A percentile compares a stretch with the other conserved stretches of the same genome.
Evolutionary conservation across 2,797 vertebrate species (phyloP).

Genomic region (Odontamblyopus lacepedii): DNA sequence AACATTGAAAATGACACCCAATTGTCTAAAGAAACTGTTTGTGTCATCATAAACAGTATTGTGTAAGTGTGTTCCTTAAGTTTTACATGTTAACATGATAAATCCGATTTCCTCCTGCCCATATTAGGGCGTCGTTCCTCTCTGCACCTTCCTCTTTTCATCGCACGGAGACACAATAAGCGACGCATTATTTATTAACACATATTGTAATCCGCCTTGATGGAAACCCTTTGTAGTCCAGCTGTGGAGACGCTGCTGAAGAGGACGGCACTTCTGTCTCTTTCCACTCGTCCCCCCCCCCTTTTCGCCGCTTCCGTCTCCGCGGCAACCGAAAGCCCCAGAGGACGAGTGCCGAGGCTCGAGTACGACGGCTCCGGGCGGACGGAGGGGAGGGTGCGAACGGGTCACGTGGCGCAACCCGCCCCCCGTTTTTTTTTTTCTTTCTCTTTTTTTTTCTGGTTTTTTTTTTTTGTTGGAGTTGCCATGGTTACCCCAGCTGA

Average conservation of each 20-base stretch:
- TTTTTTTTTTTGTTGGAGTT: slow-evolving; percentile 31
- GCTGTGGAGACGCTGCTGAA: slow-evolving; percentile 54
- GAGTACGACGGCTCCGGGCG: too few relatives aligned
- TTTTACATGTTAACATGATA: too few relatives aligned
- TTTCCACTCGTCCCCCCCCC: slow-evolving; percentile 13
- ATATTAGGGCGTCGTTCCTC: slow-evolving; percentile 15
- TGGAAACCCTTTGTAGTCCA: slow-evolving; percentile 40
- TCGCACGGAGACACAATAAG: slow-evolving; percentile 11
- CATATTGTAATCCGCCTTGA: slow-evolving; percentile 19
- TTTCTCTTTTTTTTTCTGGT: too few relatives aligned
- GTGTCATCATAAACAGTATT: too few relatives aligned
- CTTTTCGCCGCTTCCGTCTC: slow-evolving; percentile 60
- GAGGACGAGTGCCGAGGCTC: slow-evolving; percentile 50
- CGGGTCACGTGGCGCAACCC: slow-evolving; percentile 20
- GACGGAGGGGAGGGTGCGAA: slow-evolving; percentile 15
- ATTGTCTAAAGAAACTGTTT: too few relatives aligned
- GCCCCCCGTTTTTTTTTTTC: background rate
- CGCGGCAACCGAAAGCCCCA: slow-evolving; percentile 70
- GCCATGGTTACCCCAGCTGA: slow-evolving; percentile 70
- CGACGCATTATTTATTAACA: slow-evolving; percentile 12
- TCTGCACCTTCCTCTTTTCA: background rate
- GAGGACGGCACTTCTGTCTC: slow-evolving; percentile 34
- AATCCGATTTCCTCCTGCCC: background rate
- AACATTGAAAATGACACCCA: too few relatives aligned
- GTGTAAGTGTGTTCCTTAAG: too few relatives aligned